A percentile compares a stretch with the other conserved stretches of the same genome.
Conservation (phyloP, 2,113 vertebrate genomes). For the Crypturellus undulatus region DNA sequence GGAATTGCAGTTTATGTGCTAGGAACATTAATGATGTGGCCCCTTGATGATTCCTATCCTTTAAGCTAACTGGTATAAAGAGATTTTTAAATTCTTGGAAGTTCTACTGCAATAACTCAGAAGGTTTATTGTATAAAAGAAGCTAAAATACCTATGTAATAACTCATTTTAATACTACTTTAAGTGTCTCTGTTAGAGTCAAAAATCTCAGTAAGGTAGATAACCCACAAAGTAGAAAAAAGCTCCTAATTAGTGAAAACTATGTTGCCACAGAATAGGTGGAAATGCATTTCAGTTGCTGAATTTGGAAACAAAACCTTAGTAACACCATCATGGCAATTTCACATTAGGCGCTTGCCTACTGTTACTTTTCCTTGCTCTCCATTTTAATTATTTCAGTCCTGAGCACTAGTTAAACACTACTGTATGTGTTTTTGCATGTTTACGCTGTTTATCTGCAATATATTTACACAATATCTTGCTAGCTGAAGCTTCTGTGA, state of each 20-base stretch:
- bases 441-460: neutral
- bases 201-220: neutral
- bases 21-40: neutral
- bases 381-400: neutral
- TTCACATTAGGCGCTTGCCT: neutral
- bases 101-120: neutral
- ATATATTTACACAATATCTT: conserved; percentile 30
- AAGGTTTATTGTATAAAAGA: neutral
- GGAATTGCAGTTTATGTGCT: neutral
- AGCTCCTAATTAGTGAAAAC: neutral
- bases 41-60: neutral
- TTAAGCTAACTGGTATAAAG: neutral
- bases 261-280: neutral
- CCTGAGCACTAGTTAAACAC: neutral
- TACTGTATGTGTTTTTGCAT: neutral
- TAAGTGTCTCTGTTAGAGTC: neutral
- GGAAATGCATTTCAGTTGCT: rapidly evolving
- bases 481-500: neutral
- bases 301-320: neutral
- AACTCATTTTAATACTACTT: neutral
- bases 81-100: neutral
- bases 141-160: neutral
- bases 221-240: neutral
- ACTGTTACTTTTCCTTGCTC: neutral
- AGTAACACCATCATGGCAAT: neutral